Evolutionary conservation across 2,797 vertebrate species (phyloP).

Genomic region (Macropus fuliginosus): DNA sequence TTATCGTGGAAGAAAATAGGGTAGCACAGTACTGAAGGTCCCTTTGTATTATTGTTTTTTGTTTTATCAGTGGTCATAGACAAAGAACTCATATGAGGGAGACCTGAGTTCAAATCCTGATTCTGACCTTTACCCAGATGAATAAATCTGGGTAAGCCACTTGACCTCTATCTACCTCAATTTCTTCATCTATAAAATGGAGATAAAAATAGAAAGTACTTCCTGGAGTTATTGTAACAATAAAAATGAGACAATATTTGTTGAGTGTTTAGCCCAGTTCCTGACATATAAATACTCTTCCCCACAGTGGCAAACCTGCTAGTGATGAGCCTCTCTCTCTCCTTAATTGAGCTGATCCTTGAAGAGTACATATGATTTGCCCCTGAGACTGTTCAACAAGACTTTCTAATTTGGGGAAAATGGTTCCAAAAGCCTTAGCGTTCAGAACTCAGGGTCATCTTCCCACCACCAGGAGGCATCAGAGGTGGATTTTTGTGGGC

Average conservation of each 20-base stretch:
- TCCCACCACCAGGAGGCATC: not conserved
- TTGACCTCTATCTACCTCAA: not conserved
- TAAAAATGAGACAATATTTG: not conserved
- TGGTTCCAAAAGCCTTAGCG: not conserved
- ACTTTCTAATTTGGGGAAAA: not conserved
- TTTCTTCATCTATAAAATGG: not conserved
- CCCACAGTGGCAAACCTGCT: not conserved
- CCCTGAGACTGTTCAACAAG: not conserved
- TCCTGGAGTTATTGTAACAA: not conserved
- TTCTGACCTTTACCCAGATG: not conserved
- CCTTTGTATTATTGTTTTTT: not conserved
- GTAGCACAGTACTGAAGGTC: not conserved
- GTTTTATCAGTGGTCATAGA: not conserved
- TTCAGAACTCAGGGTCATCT: not conserved
- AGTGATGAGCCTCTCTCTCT: not conserved
- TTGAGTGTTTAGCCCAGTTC: not conserved
- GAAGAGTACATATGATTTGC: not conserved
- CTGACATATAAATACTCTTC: not conserved
- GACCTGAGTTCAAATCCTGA: not conserved
- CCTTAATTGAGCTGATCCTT: not conserved
- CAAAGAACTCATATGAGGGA: not conserved
- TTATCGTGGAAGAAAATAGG: not conserved
- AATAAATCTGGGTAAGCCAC: not conserved
- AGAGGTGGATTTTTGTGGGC: not conserved
- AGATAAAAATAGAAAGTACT: not conserved